Base-by-base conservation (phyloP, 2,888 invertebrate genomes). In the Homarus gammarus region DNA sequence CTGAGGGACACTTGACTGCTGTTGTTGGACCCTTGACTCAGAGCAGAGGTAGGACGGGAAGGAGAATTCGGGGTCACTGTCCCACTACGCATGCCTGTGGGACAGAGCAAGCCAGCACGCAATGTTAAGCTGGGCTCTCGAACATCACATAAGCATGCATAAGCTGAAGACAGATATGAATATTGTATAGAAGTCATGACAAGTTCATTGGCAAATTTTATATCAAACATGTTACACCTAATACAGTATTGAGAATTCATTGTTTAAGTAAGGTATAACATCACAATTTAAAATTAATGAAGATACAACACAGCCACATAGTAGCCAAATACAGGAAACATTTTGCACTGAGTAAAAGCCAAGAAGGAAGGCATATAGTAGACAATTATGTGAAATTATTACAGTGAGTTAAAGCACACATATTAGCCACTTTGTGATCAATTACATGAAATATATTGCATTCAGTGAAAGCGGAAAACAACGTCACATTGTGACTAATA, bases 11-110 rank as follows among this genome's bases (percentile, higher is more conserved):
- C 91, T 44, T 85, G 90, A 38, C 91, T 87, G 83, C 90, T 92
- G 70, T 84, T 84, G 82, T 82, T 86, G 56, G 90, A 90, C 93
- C 95, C 95, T 93, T 96, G 95, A 94, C 96, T 97, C 95, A 98
- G 95, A 93, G 98, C 97, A 95, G 97, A 97, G 94, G 96, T 96
- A 92, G 98, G 98, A 94, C 98, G 95, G 93, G 97, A 97, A 92
- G 93, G 93, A 27, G 95, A 96, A 95, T 93, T 95, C 92, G 96
- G 96, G 92, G 97, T 97, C 92, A 96, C 96, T 93, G 96, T 96
- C 92, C 97, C 91, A 85, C 92, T 90, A 77, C 90, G 90, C 77
- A 88, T 88, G 87, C 91, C 91, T 90, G 90, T 88, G 72, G 90
- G 87, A 79, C 90, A 89, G 88, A 89, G 88, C 88, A 89, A 84